These are phyloP conservation scores for Tridacna crocea DNA, from an alignment of 2,888 invertebrate species.

Conservation along the genomic window DNA sequence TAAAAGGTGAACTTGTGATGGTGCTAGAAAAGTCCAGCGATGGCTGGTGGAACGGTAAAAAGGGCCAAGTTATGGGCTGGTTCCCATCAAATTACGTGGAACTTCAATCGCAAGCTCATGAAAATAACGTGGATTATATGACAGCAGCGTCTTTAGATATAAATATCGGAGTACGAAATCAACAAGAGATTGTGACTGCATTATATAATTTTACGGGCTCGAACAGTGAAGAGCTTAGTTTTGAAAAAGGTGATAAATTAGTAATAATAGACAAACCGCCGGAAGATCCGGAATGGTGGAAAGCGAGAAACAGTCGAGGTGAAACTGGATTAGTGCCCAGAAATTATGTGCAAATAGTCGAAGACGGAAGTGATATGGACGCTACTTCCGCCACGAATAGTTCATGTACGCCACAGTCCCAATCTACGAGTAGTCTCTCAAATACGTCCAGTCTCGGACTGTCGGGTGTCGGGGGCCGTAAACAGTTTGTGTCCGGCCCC, in stretches of 20 bases:
- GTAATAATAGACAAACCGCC: slow-evolving; percentile 98
- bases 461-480: slow-evolving; percentile 71
- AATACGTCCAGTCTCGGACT: slow-evolving; percentile 75
- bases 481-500: slow-evolving; percentile 81
- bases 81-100: slow-evolving; percentile 99
- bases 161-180: slow-evolving; percentile 32
- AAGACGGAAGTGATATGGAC: slow-evolving; percentile 72
- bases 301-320: slow-evolving; percentile 96
- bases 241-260: slow-evolving; percentile 97
- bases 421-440: slow-evolving; percentile 81
- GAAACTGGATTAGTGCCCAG: slow-evolving; percentile 96
- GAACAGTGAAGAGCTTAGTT: slow-evolving; percentile 94
- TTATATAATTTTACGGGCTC: slow-evolving; percentile 92
- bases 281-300: slow-evolving; percentile 99
- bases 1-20: slow-evolving; percentile 95
- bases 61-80: slow-evolving; percentile 89
- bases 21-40: slow-evolving; percentile 99
- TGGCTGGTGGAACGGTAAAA: slow-evolving; percentile 98
- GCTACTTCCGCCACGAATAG: slow-evolving; percentile 69
- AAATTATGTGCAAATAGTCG: slow-evolving; percentile 85
- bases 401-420: slow-evolving; percentile 81
- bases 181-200: slow-evolving; percentile 94
- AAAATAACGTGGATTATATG: slow-evolving; percentile 69
- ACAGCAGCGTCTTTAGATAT: slow-evolving; percentile 73
- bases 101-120: slow-evolving; percentile 52